These are phyloP conservation scores for Ormyrus thymus DNA, from an alignment of 2,888 invertebrate species.

Conservation along the genomic window DNA sequence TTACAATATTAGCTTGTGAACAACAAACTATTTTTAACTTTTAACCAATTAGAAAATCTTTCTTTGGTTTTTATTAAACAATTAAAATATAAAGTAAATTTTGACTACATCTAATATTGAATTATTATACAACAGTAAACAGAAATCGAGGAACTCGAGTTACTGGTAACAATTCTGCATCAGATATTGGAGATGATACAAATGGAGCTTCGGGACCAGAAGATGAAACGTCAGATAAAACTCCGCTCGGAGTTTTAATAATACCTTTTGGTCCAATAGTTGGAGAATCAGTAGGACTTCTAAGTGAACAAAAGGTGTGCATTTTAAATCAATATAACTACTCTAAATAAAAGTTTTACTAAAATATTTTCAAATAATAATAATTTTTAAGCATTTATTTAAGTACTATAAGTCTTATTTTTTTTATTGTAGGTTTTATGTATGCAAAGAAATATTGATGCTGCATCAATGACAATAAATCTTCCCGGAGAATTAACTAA, in stretches of 20 bases:
- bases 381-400: constrained; percentile 3
- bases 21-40: too few relatives aligned
- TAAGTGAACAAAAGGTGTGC: constrained; percentile 81
- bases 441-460: constrained; percentile 66
- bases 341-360: neutral
- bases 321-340: neutral
- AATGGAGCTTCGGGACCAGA: constrained; percentile 68
- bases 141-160: constrained; percentile 64
- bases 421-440: constrained; percentile 66
- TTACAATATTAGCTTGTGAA: too few relatives aligned
- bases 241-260: constrained; percentile 79
- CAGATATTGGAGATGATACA: constrained; percentile 65
- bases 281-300: constrained; percentile 81
- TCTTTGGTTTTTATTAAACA: too few relatives aligned
- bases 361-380: neutral
- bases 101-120: too few relatives aligned
- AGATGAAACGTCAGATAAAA: constrained; percentile 69
- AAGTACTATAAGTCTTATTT: neutral
- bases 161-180: constrained; percentile 65
- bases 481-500: constrained; percentile 67
- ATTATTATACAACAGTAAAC: constrained; percentile 59
- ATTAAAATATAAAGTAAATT: too few relatives aligned
- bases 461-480: constrained; percentile 65
- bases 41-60: too few relatives aligned
- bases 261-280: constrained; percentile 80